phyloP scores from a whole-genome alignment of 2,888 invertebrate genomes.

The Lysandra coridon region DNA sequence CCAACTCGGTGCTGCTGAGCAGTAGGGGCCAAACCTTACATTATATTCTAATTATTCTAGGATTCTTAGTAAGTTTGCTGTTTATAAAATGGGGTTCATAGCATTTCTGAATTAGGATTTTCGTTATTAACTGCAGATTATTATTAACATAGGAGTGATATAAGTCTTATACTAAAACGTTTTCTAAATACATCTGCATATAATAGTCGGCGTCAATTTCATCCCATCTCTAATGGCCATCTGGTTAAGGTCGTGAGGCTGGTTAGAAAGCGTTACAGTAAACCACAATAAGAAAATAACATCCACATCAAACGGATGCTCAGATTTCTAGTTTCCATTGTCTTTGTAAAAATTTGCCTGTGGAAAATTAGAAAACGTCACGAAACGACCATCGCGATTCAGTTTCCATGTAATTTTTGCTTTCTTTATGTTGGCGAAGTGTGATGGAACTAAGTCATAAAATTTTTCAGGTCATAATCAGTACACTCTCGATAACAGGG shows the following conservation, averaged over 20 bases:
- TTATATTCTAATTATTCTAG: background rate
- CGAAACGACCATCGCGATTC: background rate
- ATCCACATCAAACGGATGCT: slow-evolving; percentile 24
- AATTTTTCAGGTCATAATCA: background rate
- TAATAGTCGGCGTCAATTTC: slow-evolving; percentile 6
- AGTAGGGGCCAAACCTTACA: background rate
- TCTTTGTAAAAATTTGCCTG: slow-evolving; percentile 21
- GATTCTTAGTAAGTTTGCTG: too few species aligned
- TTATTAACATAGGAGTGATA: too few species aligned
- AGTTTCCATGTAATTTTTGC: background rate
- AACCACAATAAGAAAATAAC: slow-evolving; percentile 29
- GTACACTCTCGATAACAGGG: too few species aligned
- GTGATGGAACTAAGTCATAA: background rate
- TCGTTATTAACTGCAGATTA: too few species aligned
- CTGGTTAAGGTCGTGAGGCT: slow-evolving; percentile 27
- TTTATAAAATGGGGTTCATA: too few species aligned
- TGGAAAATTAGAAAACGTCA: slow-evolving; percentile 16
- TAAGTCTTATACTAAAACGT: background rate
- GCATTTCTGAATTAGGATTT: too few species aligned
- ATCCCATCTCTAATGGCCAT: slow-evolving; percentile 20
- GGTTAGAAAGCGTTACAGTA: slow-evolving; percentile 31
- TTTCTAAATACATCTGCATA: slow-evolving; percentile 4
- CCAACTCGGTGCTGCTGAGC: background rate
- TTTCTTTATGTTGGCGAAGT: background rate
- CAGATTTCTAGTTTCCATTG: slow-evolving; percentile 27